Base-by-base conservation (phyloP, 1,140 invertebrate species). In the Drosophila neocordata region DNA sequence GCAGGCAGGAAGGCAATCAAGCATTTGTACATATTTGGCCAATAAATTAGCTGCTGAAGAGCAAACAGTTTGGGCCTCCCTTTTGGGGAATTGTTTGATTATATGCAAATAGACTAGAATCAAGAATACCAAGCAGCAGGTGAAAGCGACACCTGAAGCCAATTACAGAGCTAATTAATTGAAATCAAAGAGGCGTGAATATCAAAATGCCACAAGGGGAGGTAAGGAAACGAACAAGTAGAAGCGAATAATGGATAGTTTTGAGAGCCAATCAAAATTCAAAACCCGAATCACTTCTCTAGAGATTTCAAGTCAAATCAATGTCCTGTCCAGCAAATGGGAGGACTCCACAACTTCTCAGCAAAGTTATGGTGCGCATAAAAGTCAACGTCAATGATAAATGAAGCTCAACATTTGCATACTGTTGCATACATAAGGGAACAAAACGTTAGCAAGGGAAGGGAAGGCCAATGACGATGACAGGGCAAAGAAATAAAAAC, bases 321-420 rank as follows among this genome's bases (percentile, higher is more conserved):
- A 87, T 75, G 81, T 81, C 82, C 82, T 63, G 41, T 31, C 11
- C 65, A 64, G 60, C 27, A 24, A 13, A 34, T 31, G 27, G 27
- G 15, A 15, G 41, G 41, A 9, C 18, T 48, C 41, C 9, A 4
- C 41, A 48, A 41, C 55, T 58, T 65, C 44, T 68, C 20, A 20
- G 4, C n/a, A 48, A 64, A 87, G 62, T 87, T 87, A 85, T 85
- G 78, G 62, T 20, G 65, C 55, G 62, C 65, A 87, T 85, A 79
- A 87, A 88, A 88, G 82, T 88, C 82, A 87, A 68, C 60, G 65
- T 41, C 70, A 65, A 69, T 85, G 82, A 85, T 82, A 73, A 87
- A 85, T 87, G 82, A 71, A 87, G 78, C 74, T 35, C 65, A 53
- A 53, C 24, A 81, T 85, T 85, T 87, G 70, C 78, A 85, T 73